phyloP scores from a whole-genome alignment of 1,140 invertebrate genomes.

The Holcopasites calliopsidis region DNA sequence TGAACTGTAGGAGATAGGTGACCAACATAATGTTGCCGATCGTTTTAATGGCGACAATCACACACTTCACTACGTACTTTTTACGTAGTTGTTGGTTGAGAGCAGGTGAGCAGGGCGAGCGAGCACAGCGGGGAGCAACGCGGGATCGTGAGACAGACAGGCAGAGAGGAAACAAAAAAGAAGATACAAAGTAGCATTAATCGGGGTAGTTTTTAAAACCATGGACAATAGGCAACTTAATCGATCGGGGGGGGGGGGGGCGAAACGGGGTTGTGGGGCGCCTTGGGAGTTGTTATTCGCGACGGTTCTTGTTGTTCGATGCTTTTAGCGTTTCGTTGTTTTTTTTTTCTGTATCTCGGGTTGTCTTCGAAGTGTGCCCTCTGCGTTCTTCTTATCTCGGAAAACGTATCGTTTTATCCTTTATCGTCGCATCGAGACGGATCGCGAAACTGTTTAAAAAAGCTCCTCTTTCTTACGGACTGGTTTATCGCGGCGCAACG shows the following conservation, averaged over 20 bases:
- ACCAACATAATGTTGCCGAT: constrained; percentile 99
- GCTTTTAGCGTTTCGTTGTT: not conserved
- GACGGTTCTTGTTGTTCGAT: constrained; percentile 23
- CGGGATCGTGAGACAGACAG: constrained; percentile 71
- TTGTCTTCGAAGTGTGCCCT: not conserved
- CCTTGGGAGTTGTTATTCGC: constrained; percentile 17
- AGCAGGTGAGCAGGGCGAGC: constrained; percentile 75
- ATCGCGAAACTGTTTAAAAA: too few relatives aligned
- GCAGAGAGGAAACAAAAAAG: constrained; percentile 74
- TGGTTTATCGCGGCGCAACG: not conserved
- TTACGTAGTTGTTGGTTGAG: constrained; percentile 72
- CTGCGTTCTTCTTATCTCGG: not conserved
- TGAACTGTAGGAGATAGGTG: constrained; percentile 99
- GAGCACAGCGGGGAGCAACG: constrained; percentile 75
- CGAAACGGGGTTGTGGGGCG: too few relatives aligned
- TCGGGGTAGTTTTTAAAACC: constrained; percentile 49
- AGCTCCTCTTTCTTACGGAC: too few relatives aligned
- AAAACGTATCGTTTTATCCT: not conserved
- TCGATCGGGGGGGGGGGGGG: constrained; percentile 15
- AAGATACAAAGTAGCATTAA: constrained; percentile 76
- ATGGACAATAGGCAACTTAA: constrained; percentile 27
- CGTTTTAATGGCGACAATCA: constrained; percentile 99
- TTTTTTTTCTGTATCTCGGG: not conserved
- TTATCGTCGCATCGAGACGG: too few relatives aligned
- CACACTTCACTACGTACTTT: constrained; percentile 99